Conservation (phyloP, 2,113 vertebrate genomes). For the Trinectes maculatus region DNA sequence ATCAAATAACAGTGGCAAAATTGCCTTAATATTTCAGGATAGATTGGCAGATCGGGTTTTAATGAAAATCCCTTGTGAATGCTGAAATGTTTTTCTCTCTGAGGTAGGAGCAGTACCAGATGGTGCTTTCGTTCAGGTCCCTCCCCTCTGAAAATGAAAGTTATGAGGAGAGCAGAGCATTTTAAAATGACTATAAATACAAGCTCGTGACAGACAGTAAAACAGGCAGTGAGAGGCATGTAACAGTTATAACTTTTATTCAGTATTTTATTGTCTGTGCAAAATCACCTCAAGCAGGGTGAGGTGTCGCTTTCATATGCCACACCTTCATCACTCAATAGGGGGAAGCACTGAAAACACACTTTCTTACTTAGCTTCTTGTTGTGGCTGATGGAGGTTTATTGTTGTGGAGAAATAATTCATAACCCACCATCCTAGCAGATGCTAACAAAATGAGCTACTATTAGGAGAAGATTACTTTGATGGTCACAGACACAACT, state of each 20-base stretch:
- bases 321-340: not conserved
- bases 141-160: slow-evolving; percentile 12
- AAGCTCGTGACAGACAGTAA: slow-evolving; percentile 38
- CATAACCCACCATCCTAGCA: too few relatives aligned
- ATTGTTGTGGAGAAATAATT: not conserved
- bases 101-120: slow-evolving; percentile 7
- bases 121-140: not conserved
- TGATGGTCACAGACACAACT: too few relatives aligned
- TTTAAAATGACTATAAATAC: slow-evolving; percentile 34
- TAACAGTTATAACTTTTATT: slow-evolving; percentile 33
- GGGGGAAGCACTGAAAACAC: not conserved
- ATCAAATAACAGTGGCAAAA: not conserved
- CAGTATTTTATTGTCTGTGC: slow-evolving; percentile 25
- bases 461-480: too few relatives aligned
- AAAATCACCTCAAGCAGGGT: not conserved
- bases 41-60: not conserved
- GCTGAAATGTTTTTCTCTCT: slow-evolving; percentile 11
- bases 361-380: not conserved
- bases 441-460: too few relatives aligned
- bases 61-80: not conserved
- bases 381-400: not conserved
- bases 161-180: slow-evolving; percentile 13
- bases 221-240: slow-evolving; percentile 23
- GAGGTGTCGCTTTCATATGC: not conserved
- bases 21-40: not conserved